Evolutionary conservation across 2,113 vertebrate genomes (phyloP).

Genomic region (Phalacrocorax pelagicus): DNA sequence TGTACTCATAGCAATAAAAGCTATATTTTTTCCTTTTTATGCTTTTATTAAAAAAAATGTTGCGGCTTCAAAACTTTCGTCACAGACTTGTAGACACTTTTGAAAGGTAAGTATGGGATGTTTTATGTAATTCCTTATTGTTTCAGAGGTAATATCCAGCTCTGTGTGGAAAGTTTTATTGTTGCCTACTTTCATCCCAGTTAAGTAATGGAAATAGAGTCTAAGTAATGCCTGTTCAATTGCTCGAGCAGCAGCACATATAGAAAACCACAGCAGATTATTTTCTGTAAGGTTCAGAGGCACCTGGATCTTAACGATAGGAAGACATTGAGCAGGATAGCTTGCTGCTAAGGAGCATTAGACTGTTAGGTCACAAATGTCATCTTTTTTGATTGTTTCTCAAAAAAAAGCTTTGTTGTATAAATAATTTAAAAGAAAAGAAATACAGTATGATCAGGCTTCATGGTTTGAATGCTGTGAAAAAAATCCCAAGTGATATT

Average conservation of each 20-base stretch:
- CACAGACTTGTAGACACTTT: neutral
- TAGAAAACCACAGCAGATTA: rapidly evolving
- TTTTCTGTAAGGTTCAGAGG: neutral
- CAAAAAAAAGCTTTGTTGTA: neutral
- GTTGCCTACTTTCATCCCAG: neutral
- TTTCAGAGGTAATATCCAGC: neutral
- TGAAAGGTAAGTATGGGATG: neutral
- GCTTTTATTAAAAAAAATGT: neutral
- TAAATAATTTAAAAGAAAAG: neutral
- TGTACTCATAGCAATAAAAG: neutral
- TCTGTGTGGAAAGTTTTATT: neutral
- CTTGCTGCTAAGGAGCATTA: neutral
- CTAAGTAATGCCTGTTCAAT: neutral
- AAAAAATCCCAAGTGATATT: neutral
- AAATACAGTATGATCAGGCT: neutral
- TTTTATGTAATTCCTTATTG: neutral
- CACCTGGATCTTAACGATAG: neutral
- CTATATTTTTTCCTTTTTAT: rapidly evolving
- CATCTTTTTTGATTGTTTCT: neutral
- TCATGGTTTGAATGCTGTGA: neutral
- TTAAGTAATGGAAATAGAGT: neutral
- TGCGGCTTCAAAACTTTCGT: neutral
- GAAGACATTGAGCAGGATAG: neutral
- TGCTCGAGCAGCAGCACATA: neutral
- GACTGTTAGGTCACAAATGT: neutral